Evolutionary conservation across 2,888 invertebrate species (phyloP), one percentile per base, ranked within the genome.

Genomic region (Spodoptera picta): DNA sequence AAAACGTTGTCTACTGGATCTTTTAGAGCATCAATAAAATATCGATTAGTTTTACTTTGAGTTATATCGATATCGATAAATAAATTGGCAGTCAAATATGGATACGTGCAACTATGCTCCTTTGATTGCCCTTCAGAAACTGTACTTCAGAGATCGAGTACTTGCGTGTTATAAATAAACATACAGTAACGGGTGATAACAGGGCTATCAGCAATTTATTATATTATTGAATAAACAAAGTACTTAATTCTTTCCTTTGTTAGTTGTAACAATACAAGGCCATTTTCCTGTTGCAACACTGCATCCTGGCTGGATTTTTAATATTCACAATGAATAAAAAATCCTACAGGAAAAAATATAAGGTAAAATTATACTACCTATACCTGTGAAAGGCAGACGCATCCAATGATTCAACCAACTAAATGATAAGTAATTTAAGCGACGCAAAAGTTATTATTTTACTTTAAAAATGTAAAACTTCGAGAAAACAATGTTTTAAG

Each of bases 201-300:
- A 64, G 48, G 14, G 51, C 74, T 72, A 73, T 74, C 65, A 63
- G 45, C 31, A 24, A 54, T 42, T 56, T 65, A 65, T 57, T 70
- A 68, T 53, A 51, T 58, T 56, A 60, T 54, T 58, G 54, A 63
- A 68, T 61, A 71, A 73, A 69, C 67, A 69, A 72, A 68, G 63
- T 68, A 65, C 65, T 79, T 67, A 79, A 62, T 69, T 63, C 65
- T 56, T 62, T 56, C 52, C 43, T 48, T 64, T 59, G 64, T 69
- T 23, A 45, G 19, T 50, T 59, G 62, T 69, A 75, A 71, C 67
- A 61, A 70, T 45, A 62, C 52, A 46, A 74, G 66, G 71, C 51
- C 50, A 69, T 65, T 67, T 64, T 72, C 64, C 63, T 61, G 65
- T 57, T 62, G 61, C 27, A 24, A 51, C 27, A 43, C 52, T n/a